These are phyloP conservation scores for Strigamia crassipes DNA, from an alignment of 2,888 invertebrate species.

Conservation along the genomic window DNA sequence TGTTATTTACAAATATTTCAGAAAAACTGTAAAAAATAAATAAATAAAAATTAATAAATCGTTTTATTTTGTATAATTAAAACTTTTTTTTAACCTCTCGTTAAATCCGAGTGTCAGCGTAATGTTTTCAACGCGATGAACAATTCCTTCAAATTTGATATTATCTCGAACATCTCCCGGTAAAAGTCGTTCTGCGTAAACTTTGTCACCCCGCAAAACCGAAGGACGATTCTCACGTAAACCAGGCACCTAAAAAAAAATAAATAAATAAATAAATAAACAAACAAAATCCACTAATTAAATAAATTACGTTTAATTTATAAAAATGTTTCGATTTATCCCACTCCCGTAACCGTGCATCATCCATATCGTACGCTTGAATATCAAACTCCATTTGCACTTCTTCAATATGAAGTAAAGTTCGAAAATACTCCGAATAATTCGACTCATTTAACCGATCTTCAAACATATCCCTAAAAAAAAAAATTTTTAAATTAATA, in stretches of 20 bases:
- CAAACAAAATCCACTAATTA: too few relatives aligned
- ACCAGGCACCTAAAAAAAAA: background rate
- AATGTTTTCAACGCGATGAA: background rate
- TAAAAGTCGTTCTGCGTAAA: background rate
- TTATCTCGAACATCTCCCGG: background rate
- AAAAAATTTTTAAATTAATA: too few relatives aligned
- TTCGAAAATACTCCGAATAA: conserved; percentile 8
- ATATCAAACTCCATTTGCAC: conserved; percentile 29
- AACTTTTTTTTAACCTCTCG: too few relatives aligned
- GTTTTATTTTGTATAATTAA: too few relatives aligned
- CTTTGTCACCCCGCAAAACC: background rate
- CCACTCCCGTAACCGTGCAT: background rate
- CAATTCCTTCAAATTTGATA: background rate
- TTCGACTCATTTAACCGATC: background rate
- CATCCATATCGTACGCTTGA: background rate
- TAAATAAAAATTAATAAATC: background rate
- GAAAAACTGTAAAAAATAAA: conserved; percentile 3
- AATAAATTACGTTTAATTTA: conserved; percentile 7
- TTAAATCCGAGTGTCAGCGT: background rate
- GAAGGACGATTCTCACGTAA: conserved; percentile 23
- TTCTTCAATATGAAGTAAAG: conserved; percentile 33
- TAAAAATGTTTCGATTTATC: background rate
- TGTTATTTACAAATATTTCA: background rate
- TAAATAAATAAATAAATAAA: too few relatives aligned
- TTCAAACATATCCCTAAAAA: conserved; percentile 30